Base-by-base conservation (phyloP, 2,888 invertebrate species). In the Zhengitettix transpicula region DNA sequence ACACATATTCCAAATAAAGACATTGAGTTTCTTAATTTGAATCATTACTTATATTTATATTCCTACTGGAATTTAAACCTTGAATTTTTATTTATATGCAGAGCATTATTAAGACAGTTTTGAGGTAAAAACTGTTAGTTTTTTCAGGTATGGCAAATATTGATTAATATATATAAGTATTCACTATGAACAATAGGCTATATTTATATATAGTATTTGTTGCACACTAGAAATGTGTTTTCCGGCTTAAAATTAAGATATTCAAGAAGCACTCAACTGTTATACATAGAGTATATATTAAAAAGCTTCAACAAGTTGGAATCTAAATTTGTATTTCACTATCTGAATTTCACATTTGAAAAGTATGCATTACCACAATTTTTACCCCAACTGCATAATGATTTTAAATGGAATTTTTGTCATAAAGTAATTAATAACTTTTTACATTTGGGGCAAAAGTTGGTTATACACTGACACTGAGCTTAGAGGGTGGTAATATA, bases 281-380 rank as follows among this genome's bases (percentile, higher is more conserved):
- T 14, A 12, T 47, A 12, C 47, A 47, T 47, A 47, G 12, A 47
- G 47, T 14, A 47, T 47, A 47, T 47, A n/a, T 47, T 47, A 14
- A 47, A 57, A 59, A 61, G 62, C 60, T 55, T 55, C 63, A 57
- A 41, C 63, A 63, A 62, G 62, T 55, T 62, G 56, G 60, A 62
- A 60, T 62, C 60, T 59, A 28, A 28, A 28, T 28, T 28, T 28
- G 28, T 28, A 28, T 28, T 28, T 28, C 28, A 28, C 28, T 28
- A 28, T 28, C 28, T 28, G 28, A 28, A 28, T 28, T 28, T 28
- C 28, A 28, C 28, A 28, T 28, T 47, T 47, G 47, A 14, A 47
- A 47, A 14, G 47, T 47, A 47, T 14, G 47, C n/a, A n/a, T 2
- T 47, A n/a, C 12, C 14, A 47, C 47, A 47, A 47, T 58, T 15